Conservation (phyloP, 1,140 invertebrate genomes). For the Macrostomum lignano region DNA sequence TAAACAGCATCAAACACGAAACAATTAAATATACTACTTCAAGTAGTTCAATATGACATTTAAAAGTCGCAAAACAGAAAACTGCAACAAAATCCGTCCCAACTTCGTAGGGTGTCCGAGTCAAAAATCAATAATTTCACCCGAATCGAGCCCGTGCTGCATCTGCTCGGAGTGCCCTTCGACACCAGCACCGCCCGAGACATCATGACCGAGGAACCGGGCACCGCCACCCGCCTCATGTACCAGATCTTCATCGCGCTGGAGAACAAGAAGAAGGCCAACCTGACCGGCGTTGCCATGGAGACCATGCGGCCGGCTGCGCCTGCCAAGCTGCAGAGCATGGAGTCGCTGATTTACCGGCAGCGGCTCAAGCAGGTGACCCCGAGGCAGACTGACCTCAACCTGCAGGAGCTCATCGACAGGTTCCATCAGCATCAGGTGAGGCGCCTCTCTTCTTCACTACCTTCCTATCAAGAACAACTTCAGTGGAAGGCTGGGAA, state of each 20-base stretch:
- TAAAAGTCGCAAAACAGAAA: too few relatives aligned
- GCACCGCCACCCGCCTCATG: conserved; percentile 19
- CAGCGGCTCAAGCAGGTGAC: conserved; percentile 23
- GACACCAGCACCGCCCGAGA: conserved; percentile 23
- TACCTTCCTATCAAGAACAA: too few relatives aligned
- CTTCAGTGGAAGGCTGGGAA: too few relatives aligned
- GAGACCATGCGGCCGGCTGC: conserved; percentile 25
- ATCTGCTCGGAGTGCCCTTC: conserved; percentile 22
- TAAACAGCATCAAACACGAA: too few relatives aligned
- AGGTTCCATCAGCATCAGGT: conserved; percentile 22
- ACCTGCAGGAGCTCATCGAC: conserved; percentile 15
- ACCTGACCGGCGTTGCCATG: conserved; percentile 26
- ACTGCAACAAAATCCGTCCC: neutral
- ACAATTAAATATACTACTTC: too few relatives aligned
- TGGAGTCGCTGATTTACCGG: conserved; percentile 20
- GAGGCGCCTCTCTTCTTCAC: too few relatives aligned
- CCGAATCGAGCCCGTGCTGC: conserved; percentile 19
- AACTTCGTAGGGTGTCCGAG: conserved; percentile 13
- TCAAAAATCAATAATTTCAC: conserved; percentile 29
- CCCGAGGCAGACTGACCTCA: conserved; percentile 22
- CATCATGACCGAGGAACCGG: conserved; percentile 25
- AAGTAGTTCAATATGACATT: too few relatives aligned
- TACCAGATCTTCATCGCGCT: conserved; percentile 27
- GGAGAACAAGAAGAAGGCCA: conserved; percentile 24
- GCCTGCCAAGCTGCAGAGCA: conserved; percentile 19